Conservation (phyloP, 2,113 vertebrate genomes). For the Meriones unguiculatus region DNA sequence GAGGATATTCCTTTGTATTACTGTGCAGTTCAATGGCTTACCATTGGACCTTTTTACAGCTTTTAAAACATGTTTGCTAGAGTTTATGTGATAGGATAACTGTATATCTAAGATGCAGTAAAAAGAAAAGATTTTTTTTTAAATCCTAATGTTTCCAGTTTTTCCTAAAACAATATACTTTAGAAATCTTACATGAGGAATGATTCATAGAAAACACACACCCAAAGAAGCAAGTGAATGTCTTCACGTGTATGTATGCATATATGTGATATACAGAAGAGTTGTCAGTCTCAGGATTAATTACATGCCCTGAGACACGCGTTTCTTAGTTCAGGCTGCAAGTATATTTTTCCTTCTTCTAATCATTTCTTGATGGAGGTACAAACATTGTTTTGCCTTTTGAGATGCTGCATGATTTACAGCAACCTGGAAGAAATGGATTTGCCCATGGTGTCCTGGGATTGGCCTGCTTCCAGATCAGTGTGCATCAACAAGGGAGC, state of each 20-base stretch:
- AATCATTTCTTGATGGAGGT: neutral
- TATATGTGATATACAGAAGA: neutral
- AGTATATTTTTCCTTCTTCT: neutral
- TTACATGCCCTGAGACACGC: neutral
- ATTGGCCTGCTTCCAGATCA: constrained; percentile 55
- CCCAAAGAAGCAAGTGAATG: neutral
- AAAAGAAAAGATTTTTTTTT: neutral
- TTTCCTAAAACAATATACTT: neutral
- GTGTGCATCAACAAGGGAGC: neutral
- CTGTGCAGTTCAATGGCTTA: neutral
- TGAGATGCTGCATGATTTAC: constrained; percentile 32
- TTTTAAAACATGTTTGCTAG: neutral
- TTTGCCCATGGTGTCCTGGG: neutral
- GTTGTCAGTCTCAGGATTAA: neutral
- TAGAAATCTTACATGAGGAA: neutral
- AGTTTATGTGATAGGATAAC: neutral
- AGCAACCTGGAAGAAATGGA: neutral
- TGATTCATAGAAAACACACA: neutral
- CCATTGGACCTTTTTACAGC: neutral
- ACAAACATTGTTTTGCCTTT: constrained; percentile 52
- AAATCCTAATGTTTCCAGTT: neutral
- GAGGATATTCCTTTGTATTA: neutral
- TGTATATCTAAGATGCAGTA: neutral
- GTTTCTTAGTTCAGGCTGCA: neutral
- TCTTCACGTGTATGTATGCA: neutral